Percentiles rank a stretch among this genome's conserved stretches.
phyloP scores from a whole-genome alignment of 2,113 vertebrate genomes.

The Sturnira hondurensis region DNA sequence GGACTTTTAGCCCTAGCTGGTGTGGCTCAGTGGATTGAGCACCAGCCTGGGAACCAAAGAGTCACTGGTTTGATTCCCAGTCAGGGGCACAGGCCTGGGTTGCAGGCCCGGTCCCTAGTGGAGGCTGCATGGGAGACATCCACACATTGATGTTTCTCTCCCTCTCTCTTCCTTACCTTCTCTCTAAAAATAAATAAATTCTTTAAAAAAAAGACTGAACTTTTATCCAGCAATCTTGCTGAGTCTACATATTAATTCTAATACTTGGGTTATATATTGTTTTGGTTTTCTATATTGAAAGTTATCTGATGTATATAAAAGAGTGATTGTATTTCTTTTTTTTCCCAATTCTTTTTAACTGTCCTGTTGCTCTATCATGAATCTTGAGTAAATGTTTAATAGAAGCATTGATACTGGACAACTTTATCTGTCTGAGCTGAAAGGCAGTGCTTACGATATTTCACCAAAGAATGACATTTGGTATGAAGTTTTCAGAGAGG shows the following conservation, averaged over 20 bases:
- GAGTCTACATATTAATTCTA: not conserved
- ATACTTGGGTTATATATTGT: not conserved
- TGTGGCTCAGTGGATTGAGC: no score
- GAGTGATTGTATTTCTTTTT: not conserved
- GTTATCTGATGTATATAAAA: not conserved
- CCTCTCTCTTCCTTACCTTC: no score
- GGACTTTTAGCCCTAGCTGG: not conserved
- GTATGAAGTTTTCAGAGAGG: not conserved
- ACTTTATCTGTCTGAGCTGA: not conserved
- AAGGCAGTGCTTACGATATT: not conserved
- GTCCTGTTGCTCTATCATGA: not conserved
- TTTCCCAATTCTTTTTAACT: not conserved
- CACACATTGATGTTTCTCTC: no score
- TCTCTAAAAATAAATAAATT: no score
- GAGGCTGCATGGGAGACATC: no score
- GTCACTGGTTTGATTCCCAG: no score
- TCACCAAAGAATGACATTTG: not conserved
- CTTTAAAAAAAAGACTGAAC: not conserved
- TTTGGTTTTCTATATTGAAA: not conserved
- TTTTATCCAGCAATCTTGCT: not conserved
- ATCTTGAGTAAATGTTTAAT: not conserved
- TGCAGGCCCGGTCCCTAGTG: no score
- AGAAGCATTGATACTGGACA: not conserved
- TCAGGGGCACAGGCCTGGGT: no score
- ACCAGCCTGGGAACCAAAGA: no score